Evolutionary conservation across 2,797 vertebrate genomes (phyloP).

Genomic region (Arrhamphus sclerolepis): DNA sequence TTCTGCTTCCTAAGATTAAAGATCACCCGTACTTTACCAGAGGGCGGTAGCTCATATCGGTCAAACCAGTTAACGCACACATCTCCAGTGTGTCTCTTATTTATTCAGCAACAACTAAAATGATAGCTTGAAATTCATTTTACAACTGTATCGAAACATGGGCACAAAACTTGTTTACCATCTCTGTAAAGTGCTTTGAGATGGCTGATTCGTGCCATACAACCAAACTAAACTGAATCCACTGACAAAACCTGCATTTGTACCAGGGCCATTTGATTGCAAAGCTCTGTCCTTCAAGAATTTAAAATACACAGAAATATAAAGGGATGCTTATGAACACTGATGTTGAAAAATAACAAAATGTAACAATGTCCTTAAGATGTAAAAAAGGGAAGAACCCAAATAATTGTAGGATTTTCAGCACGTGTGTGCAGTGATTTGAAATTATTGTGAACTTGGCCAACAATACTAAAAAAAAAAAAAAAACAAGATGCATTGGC

Average conservation of each 20-base stretch:
- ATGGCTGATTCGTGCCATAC: no score
- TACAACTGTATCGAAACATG: not conserved
- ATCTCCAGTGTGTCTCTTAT: not conserved
- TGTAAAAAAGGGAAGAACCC: not conserved
- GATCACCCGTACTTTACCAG: not conserved
- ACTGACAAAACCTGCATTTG: slow-evolving; percentile 8
- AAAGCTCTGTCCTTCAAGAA: slow-evolving; percentile 1
- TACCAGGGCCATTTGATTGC: slow-evolving; percentile 5
- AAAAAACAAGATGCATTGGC: no score
- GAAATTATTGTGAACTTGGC: no score
- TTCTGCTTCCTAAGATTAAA: not conserved
- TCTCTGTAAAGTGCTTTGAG: no score
- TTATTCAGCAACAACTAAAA: not conserved
- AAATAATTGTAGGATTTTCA: not conserved
- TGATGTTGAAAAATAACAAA: not conserved
- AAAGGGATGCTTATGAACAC: not conserved
- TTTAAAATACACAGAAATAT: slow-evolving; percentile 7
- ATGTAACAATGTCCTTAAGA: not conserved
- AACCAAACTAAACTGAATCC: no score
- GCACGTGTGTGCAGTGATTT: not conserved
- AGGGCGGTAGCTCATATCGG: no score
- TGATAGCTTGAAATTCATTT: not conserved
- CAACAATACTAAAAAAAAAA: no score
- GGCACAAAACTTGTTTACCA: not conserved
- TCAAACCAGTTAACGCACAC: not conserved